Evolutionary conservation across 2,797 vertebrate species (phyloP).

Genomic region (Miichthys miiuy): DNA sequence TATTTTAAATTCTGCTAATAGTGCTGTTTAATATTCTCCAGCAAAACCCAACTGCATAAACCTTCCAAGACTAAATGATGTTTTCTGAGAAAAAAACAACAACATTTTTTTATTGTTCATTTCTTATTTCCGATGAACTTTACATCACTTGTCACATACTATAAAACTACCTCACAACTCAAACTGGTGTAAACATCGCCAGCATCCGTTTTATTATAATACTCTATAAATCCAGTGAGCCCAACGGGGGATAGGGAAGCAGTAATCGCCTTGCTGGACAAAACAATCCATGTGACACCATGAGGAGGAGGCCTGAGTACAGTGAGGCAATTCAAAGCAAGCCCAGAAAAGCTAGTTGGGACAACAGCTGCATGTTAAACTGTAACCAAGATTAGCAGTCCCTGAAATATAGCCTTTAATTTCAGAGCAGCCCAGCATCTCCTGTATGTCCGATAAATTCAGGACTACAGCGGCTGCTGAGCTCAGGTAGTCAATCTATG

Average conservation of each 20-base stretch:
- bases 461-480: slow-evolving; percentile 52
- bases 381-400: slow-evolving; percentile 48
- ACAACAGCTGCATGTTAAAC: slow-evolving; percentile 32
- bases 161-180: slow-evolving; percentile 26
- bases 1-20: slow-evolving; percentile 63
- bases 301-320: slow-evolving; percentile 33
- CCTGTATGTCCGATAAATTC: slow-evolving; percentile 59
- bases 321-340: slow-evolving; percentile 44
- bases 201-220: slow-evolving; percentile 15
- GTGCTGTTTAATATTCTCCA: slow-evolving; percentile 54
- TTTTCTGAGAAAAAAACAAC: not conserved
- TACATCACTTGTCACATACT: slow-evolving; percentile 4
- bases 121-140: slow-evolving; percentile 15
- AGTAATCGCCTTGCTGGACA: slow-evolving; percentile 49
- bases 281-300: slow-evolving; percentile 26
- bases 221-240: slow-evolving; percentile 26
- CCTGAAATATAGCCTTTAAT: slow-evolving; percentile 51
- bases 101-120: slow-evolving; percentile 23
- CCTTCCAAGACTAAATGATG: slow-evolving; percentile 18
- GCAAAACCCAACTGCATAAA: slow-evolving; percentile 26
- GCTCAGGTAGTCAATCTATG: slow-evolving; percentile 72
- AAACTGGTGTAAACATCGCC: slow-evolving; percentile 23
- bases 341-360: slow-evolving; percentile 34
- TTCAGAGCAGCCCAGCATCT: slow-evolving; percentile 51
- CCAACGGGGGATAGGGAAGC: slow-evolving; percentile 51